Evolutionary conservation across 53 echinoderm and acorn worm genomes (phyloP), one percentile per base, ranked within the genome.

Genomic region (Stichopus horrens): DNA sequence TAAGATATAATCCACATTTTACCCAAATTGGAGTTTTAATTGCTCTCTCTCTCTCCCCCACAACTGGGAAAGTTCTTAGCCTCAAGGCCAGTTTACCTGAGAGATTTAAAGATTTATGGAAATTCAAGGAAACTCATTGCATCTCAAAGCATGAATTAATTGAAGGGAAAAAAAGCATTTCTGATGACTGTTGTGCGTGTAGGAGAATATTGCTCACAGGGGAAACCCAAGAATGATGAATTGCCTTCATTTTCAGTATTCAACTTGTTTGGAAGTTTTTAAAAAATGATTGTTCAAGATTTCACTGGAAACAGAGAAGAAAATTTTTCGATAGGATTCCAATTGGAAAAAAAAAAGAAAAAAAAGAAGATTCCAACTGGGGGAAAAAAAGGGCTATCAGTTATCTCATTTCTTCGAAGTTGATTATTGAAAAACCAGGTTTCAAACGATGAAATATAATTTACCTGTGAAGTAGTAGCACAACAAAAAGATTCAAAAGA

Each of bases 121-220:
- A 81, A 81, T 21, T 80, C 37, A 76, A 81, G 58, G 57, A 56
- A 81, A n/a, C 58, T 57, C 58, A 54, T 23, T 55, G 81, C 58
- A 81, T 81, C 58, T 56, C 81, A 21, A 81, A 58, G 57, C 57
- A 56, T 54, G 55, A 55, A 56, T 20, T 81, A 81, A 76, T 51
- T 16, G 53, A 20, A 5, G 4, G 7, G 57, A 56, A 56, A 81
- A 81, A 21, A 54, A 54, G 58, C 56, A 8, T 21, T 58, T 81
- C 6, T 81, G 55, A 80, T 57, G 80, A 80, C 55, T 80, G 81
- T 56, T 21, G 22, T 81, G 7, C 81, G 81, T 81, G 81, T 23
- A 57, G n/a, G 57, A 55, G 81, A 81, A 81, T 81, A 81, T 81
- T 81, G 81, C 81, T 58, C 81, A 21, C 21, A 58, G 58, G 81